These are phyloP conservation scores for Cryptoprocta ferox DNA, from an alignment of 2,797 vertebrate genomes.

Conservation along the genomic window DNA sequence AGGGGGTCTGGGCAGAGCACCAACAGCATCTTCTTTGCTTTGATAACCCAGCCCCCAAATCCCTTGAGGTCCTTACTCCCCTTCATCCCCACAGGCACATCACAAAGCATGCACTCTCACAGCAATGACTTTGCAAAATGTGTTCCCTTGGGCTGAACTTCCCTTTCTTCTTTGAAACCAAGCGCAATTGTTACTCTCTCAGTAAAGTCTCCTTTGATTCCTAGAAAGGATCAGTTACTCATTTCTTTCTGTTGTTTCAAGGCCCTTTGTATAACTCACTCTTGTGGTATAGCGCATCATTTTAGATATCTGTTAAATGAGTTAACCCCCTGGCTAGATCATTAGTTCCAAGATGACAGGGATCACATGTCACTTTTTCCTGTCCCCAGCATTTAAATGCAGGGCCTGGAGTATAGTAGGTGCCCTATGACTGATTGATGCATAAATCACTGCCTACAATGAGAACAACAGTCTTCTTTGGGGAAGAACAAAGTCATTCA, in stretches of 20 bases:
- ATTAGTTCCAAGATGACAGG: neutral
- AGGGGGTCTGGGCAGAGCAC: neutral
- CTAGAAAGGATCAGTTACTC: neutral
- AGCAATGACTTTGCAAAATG: neutral
- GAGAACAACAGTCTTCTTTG: neutral
- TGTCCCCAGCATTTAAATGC: neutral
- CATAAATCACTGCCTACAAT: neutral
- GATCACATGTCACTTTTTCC: neutral
- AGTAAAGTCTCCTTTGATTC: neutral
- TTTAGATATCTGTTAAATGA: conserved; percentile 17
- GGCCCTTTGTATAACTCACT: neutral
- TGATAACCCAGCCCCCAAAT: neutral
- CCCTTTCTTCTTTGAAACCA: neutral
- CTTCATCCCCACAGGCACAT: neutral
- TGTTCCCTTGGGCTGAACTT: neutral
- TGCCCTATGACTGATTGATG: neutral
- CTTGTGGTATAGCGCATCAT: neutral
- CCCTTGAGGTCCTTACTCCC: neutral
- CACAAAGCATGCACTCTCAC: neutral
- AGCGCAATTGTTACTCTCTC: neutral
- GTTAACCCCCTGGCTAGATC: neutral
- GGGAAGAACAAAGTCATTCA: conserved; percentile 49
- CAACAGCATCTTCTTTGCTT: neutral
- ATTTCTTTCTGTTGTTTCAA: conserved; percentile 21
- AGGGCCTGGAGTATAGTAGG: neutral